phyloP scores from a whole-genome alignment of 2,797 vertebrate genomes.

The Avahi laniger region DNA sequence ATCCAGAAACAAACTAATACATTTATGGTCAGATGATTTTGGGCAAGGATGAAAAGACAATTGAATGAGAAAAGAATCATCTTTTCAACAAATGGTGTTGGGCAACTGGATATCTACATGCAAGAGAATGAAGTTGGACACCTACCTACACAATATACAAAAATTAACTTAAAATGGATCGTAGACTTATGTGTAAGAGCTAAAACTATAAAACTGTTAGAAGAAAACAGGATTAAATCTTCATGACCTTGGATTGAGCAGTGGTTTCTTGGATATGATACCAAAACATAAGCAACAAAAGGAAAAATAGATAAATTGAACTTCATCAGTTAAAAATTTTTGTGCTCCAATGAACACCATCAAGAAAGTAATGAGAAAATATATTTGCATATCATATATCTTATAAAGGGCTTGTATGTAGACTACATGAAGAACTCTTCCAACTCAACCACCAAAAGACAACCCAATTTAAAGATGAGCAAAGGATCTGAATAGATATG shows the following conservation, averaged over 20 bases:
- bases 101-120: neutral
- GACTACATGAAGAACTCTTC: neutral
- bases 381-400: neutral
- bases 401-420: neutral
- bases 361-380: neutral
- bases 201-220: neutral
- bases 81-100: neutral
- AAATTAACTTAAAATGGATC: neutral
- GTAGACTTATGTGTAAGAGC: neutral
- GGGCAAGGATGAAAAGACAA: neutral
- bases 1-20: neutral
- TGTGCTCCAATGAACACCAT: neutral
- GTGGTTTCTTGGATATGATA: neutral
- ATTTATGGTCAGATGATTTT: neutral
- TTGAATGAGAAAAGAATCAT: neutral
- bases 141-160: neutral
- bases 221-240: neutral
- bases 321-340: neutral
- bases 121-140: neutral
- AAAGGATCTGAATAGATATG: neutral
- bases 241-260: neutral
- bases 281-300: neutral
- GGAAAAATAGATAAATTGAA: neutral
- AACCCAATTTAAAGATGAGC: neutral
- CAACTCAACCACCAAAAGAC: neutral